Evolutionary conservation across 2,113 vertebrate genomes (phyloP), one percentile per base, ranked within the genome.

Genomic region (Trochalopteron elliotii): DNA sequence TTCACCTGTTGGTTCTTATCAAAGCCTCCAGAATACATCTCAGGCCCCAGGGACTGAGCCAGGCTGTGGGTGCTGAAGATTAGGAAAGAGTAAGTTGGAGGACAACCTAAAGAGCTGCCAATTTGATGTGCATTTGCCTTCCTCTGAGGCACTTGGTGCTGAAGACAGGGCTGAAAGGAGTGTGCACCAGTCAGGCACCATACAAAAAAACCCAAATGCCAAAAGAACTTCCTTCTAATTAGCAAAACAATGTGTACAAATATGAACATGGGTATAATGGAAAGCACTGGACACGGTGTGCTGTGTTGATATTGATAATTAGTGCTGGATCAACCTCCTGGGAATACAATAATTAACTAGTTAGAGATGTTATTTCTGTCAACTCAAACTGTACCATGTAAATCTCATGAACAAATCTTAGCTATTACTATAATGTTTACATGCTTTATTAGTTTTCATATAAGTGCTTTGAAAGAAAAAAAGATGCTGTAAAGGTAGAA

Each of bases 381-480:
- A 79, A 82, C 65, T 42, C 39, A 64, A 39, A 91, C 55, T 72
- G 56, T 55, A 74, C 21, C 27, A 42, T 64, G 21, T 70, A 92
- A 88, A 93, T 78, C 80, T 70, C 89, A 80, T 49, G 56, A 71
- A 80, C 40, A 69, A 57, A 61, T 56, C 42, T 65, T 67, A 74
- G 35, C 53, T 83, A 33, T 88, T 70, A 42, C 40, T 91, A 35
- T 77, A 94, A 74, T 10, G 5, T 27, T 83, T 83, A 83, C 47
- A 67, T 70, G 72, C 72, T 86, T 87, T 88, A 87, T 86, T 94
- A 85, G 72, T 72, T 94, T 95, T 92, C 47, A 83, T 69, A 87
- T 72, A 94, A 94, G 94, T 71, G 44, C 24, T 95, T 68, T 57
- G 49, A 93, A 90, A 55, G 33, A 40, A 78, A 63, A 49, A 77